Evolutionary conservation across 2,113 vertebrate genomes (phyloP).

Genomic region (Mormoops blainvillei): DNA sequence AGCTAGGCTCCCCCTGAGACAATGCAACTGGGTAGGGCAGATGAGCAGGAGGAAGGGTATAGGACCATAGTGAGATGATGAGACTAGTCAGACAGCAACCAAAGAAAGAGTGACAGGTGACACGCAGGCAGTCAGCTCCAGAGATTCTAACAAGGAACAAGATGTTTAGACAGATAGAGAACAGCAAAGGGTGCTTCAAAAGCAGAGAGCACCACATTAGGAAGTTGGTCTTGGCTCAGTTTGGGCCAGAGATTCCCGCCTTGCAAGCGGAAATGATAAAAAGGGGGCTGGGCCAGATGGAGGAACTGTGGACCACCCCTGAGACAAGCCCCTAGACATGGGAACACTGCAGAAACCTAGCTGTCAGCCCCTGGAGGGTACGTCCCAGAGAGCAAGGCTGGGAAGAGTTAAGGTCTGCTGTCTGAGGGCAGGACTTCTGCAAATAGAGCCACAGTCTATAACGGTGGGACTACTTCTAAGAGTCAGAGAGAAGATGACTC

Average conservation of each 20-base stretch:
- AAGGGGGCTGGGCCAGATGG: not conserved
- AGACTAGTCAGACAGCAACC: not conserved
- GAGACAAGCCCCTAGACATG: not conserved
- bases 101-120: not conserved
- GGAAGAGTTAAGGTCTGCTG: not conserved
- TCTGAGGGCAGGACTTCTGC: not conserved
- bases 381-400: not conserved
- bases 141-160: not conserved
- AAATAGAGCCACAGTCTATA: not conserved
- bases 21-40: not conserved
- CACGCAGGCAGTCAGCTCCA: not conserved
- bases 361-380: not conserved
- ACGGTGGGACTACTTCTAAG: not conserved
- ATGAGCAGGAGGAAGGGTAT: not conserved
- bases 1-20: not conserved
- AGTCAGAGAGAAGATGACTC: not conserved
- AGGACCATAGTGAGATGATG: not conserved
- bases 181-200: not conserved
- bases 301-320: not conserved
- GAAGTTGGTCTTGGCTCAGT: not conserved
- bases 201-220: not conserved
- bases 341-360: not conserved
- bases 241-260: not conserved
- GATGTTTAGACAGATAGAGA: not conserved
- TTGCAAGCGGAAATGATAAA: not conserved